Percentiles rank a stretch among this genome's conserved stretches.
These are phyloP conservation scores for Adelosebastes latens DNA, from an alignment of 2,797 vertebrate species.

Conservation along the genomic window DNA sequence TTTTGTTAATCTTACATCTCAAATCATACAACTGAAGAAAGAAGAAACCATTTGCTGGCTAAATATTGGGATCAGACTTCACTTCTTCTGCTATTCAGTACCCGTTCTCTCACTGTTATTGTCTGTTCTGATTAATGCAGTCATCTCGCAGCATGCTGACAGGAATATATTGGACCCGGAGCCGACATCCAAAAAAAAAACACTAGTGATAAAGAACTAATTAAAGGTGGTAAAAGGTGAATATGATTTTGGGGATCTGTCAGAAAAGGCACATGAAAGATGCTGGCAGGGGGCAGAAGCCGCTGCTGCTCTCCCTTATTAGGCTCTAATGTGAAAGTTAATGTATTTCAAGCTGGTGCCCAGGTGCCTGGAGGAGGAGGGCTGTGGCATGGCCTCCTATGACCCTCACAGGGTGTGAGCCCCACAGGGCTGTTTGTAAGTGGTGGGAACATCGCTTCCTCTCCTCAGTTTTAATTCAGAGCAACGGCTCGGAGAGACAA, in stretches of 20 bases:
- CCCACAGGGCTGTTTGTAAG: conserved; percentile 69
- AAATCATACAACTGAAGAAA: not conserved
- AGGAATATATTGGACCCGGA: conserved; percentile 57
- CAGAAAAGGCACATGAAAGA: conserved; percentile 93
- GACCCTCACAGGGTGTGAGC: conserved; percentile 57
- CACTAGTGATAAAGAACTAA: conserved; percentile 89
- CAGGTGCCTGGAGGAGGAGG: conserved; percentile 78
- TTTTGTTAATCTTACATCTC: not conserved
- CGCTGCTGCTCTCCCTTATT: conserved; percentile 86
- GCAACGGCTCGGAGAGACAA: conserved; percentile 49
- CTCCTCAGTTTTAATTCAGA: conserved; percentile 69
- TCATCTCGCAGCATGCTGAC: conserved; percentile 62
- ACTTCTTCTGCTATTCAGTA: not conserved
- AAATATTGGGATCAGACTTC: not conserved
- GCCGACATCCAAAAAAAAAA: conserved; percentile 81
- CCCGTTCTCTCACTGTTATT: not conserved
- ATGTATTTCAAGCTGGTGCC: conserved; percentile 84
- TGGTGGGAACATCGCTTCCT: conserved; percentile 54
- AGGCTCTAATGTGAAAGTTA: conserved; percentile 89
- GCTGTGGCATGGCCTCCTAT: conserved; percentile 39
- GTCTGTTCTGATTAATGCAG: conserved; percentile 66
- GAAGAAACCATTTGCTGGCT: not conserved
- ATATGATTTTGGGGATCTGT: conserved; percentile 88
- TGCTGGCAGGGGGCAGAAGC: conserved; percentile 80
- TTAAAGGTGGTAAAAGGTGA: conserved; percentile 90